Conservation (phyloP, 2,797 vertebrate genomes). For the Anas bernieri region DNA sequence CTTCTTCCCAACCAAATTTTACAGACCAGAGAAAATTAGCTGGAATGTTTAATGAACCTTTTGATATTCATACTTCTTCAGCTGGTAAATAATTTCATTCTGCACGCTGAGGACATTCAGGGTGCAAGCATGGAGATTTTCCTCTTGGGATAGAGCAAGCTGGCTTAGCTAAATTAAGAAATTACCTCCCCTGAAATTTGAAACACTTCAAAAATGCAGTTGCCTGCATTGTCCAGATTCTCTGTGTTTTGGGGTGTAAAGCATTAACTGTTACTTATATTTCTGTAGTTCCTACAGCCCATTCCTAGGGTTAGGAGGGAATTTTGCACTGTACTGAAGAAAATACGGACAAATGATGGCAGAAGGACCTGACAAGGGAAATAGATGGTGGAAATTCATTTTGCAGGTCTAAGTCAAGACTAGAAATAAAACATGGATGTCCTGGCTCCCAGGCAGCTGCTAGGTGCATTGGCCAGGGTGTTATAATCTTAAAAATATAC, state of each 20-base stretch:
- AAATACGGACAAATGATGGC: neutral
- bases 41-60: slow-evolving; percentile 60
- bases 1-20: slow-evolving; percentile 35
- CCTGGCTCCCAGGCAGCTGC: neutral
- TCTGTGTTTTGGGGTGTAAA: slow-evolving; percentile 12
- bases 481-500: neutral
- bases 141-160: slow-evolving; percentile 14
- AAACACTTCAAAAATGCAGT: slow-evolving; percentile 36
- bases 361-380: neutral
- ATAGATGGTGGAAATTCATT: neutral
- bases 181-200: slow-evolving; percentile 31
- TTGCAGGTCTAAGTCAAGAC: neutral
- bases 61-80: slow-evolving; percentile 58
- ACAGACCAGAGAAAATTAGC: slow-evolving; percentile 55
- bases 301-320: neutral
- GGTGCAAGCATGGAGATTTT: slow-evolving; percentile 17
- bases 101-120: slow-evolving; percentile 41
- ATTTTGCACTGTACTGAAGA: neutral
- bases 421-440: neutral
- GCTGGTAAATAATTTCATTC: slow-evolving; percentile 49
- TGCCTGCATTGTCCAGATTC: slow-evolving; percentile 16
- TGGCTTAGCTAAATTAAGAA: slow-evolving; percentile 46
- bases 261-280: neutral
- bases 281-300: neutral
- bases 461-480: neutral